Percentiles rank a stretch among this genome's conserved stretches.
These are phyloP conservation scores for Sycobia sp. DNA, from an alignment of 1,140 invertebrate species.

Conservation along the genomic window DNA sequence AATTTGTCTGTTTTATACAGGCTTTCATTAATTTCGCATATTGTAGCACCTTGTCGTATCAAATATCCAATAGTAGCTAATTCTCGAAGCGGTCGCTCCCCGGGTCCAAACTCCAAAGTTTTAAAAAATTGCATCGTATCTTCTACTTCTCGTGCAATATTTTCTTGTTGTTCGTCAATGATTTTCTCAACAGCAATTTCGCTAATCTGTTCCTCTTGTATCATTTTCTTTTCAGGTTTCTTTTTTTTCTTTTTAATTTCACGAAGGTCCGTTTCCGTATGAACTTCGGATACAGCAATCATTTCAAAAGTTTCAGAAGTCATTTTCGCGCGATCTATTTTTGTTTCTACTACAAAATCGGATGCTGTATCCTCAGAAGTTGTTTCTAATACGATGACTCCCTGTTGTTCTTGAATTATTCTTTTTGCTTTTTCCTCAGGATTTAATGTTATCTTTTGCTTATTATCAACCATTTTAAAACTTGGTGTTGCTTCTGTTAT, in stretches of 20 bases:
- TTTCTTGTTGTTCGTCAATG: conserved; percentile 65
- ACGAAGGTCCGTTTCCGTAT: conserved; percentile 55
- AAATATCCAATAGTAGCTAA: conserved; percentile 80
- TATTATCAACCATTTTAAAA: conserved; percentile 68
- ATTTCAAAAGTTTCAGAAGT: conserved; percentile 53
- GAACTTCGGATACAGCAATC: conserved; percentile 56
- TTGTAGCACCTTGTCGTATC: conserved; percentile 74
- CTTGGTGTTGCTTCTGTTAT: conserved; percentile 67
- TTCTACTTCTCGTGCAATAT: conserved; percentile 73
- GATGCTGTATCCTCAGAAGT: conserved; percentile 61
- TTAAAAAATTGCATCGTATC: conserved; percentile 75
- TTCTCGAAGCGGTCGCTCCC: conserved; percentile 77
- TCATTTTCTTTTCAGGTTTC: conserved; percentile 50
- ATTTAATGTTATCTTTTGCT: conserved; percentile 53
- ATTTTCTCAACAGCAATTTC: conserved; percentile 62
- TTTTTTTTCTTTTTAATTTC: conserved; percentile 57
- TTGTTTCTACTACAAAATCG: conserved; percentile 49
- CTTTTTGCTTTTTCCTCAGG: conserved; percentile 60
- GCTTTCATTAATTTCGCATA: conserved; percentile 74
- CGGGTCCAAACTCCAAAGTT: conserved; percentile 78
- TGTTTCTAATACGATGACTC: conserved; percentile 65
- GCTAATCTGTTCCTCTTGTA: conserved; percentile 53
- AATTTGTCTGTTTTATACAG: conserved; percentile 79
- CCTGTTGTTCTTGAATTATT: conserved; percentile 63
- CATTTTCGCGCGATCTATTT: conserved; percentile 45